phyloP scores from a whole-genome alignment of 2,888 invertebrate genomes.

The Onthophagus sagittarius region DNA sequence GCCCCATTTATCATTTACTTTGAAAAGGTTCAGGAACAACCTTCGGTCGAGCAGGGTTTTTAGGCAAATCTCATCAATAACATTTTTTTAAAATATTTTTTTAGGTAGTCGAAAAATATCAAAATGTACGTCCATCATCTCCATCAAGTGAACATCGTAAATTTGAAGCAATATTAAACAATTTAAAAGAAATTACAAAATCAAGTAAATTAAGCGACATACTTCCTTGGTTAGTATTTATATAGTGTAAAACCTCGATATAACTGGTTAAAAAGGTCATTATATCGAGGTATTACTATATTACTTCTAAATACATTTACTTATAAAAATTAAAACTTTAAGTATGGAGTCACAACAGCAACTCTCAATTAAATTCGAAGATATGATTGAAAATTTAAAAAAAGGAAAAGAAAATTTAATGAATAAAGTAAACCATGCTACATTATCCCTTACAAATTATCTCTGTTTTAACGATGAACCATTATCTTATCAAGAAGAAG shows the following conservation, averaged over 20 bases:
- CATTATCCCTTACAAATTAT: not conserved
- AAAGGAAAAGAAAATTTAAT: not conserved
- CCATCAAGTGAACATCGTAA: conserved; percentile 36
- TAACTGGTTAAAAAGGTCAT: no score
- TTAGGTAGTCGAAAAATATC: no score
- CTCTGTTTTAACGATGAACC: not conserved
- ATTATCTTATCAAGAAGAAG: conserved; percentile 13
- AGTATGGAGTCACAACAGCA: no score
- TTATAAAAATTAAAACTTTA: no score
- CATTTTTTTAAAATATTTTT: no score
- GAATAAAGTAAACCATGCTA: not conserved
- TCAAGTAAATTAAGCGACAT: conserved; percentile 48
- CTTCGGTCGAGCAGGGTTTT: no score
- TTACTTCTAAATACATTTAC: not conserved
- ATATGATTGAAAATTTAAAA: not conserved
- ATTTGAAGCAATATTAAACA: conserved; percentile 41
- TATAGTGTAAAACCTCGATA: not conserved
- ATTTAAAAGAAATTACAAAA: conserved; percentile 44
- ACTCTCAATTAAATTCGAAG: not conserved
- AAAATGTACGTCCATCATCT: no score
- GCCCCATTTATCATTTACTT: no score
- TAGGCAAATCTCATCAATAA: no score
- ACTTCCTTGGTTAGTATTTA: conserved; percentile 44
- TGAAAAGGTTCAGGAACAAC: no score
- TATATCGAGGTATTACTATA: no score